Evolutionary conservation across 2,797 vertebrate genomes (phyloP), one percentile per base, ranked within the genome.

Genomic region (Urophycis tenuis): DNA sequence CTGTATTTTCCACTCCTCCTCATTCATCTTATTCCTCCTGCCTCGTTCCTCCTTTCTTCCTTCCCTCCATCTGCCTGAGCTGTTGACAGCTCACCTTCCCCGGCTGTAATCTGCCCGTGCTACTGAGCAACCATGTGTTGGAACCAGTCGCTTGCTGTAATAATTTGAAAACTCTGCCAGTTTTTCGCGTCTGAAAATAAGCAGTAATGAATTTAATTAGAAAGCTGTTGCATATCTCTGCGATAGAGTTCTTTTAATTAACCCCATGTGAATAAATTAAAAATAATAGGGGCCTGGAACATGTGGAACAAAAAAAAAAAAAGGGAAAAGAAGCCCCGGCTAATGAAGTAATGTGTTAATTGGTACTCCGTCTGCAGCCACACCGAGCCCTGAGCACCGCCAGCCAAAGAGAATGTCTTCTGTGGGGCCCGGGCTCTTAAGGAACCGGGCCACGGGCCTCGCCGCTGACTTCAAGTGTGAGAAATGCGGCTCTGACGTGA

Each of bases 181-280:
- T 89, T 92, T 49, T 49, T 90, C 82, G 82, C 86, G 83, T 91
- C 89, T 93, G 88, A 78, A 89, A 92, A 91, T 86, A 90, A 89
- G 89, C 91, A 84, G 87, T 92, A 92, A 91, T 92, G 90, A 92
- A 93, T 93, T 93, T 93, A 93, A 94, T 94, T 93, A 93, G 91
- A 92, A 93, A 90, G 91, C 91, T 92, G 91, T 93, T 94, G 89
- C 92, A 92, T 92, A 92, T 93, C 89, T 92, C 88, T 89, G 89
- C 90, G 92, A 93, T 93, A 92, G 90, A 92, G 92, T 94, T 92
- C 85, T 93, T 92, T 94, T 94, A 94, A 94, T 94, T 94, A 94
- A 93, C 92, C 93, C 93, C 93, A 93, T 93, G 91, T 93, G 93
- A 94, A 93, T 94, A 93, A 93, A 93, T 94, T 92, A 93, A 93